phyloP scores from a whole-genome alignment of 2,797 vertebrate species.

The Malurus leucopterus region DNA sequence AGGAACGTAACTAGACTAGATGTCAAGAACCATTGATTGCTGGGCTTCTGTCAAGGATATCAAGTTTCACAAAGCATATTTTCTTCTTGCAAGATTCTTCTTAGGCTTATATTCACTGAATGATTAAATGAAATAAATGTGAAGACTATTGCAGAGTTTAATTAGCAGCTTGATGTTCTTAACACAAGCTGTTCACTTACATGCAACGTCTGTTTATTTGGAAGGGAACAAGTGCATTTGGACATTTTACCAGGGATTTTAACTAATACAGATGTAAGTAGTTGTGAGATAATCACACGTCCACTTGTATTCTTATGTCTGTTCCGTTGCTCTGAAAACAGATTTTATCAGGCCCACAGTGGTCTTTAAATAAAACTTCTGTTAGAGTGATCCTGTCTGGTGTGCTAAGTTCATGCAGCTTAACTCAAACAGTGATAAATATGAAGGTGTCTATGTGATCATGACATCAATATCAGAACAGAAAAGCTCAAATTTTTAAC shows the following conservation, averaged over 20 bases:
- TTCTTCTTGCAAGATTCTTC: background rate
- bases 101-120: background rate
- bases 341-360: background rate
- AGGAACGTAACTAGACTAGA: background rate
- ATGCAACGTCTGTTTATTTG: background rate
- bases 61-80: background rate
- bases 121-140: background rate
- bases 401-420: background rate
- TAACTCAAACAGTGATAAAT: background rate
- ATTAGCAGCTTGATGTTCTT: background rate
- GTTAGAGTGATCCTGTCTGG: background rate
- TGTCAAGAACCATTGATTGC: background rate
- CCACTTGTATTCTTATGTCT: background rate
- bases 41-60: background rate
- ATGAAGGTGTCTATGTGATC: background rate
- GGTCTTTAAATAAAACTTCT: background rate
- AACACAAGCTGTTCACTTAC: background rate
- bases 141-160: background rate
- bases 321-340: background rate
- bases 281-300: background rate
- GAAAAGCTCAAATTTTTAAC: background rate
- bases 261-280: constrained; percentile 9
- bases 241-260: background rate
- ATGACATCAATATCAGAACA: background rate
- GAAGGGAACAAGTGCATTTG: background rate